Percentiles rank a stretch among this genome's conserved stretches.
phyloP scores from a whole-genome alignment of 2,888 invertebrate genomes.

The Epinotia ramella region DNA sequence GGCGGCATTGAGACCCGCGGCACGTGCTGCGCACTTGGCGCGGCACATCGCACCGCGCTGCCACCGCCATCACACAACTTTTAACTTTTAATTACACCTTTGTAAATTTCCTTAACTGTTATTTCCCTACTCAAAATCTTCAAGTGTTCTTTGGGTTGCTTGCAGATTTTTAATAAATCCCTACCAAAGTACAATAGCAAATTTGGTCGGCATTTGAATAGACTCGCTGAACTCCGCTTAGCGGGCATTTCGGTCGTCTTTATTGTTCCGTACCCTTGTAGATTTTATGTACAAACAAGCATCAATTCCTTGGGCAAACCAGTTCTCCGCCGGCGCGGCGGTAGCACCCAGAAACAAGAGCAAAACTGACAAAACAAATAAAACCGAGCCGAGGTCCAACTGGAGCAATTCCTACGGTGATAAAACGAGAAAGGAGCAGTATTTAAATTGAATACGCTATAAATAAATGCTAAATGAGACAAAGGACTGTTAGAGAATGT shows the following conservation, averaged over 20 bases:
- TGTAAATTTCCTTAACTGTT: conserved; percentile 58
- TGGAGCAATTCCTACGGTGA: conserved; percentile 73
- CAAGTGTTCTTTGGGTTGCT: conserved; percentile 13
- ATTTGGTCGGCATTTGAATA: conserved; percentile 8
- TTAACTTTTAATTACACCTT: conserved; percentile 81
- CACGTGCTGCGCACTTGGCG: conserved; percentile 83
- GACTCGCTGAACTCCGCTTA: conserved; percentile 9
- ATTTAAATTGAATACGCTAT: conserved; percentile 83
- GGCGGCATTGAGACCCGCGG: conserved; percentile 68
- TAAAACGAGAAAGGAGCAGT: conserved; percentile 78
- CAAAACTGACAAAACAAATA: conserved; percentile 77
- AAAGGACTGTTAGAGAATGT: conserved; percentile 78
- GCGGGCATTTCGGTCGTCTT: conserved; percentile 30
- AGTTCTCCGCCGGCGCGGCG: conserved; percentile 58
- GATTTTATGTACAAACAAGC: conserved; percentile 44
- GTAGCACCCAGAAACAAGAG: conserved; percentile 64
- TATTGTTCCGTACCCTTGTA: conserved; percentile 36
- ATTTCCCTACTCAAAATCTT: conserved; percentile 24
- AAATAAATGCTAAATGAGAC: conserved; percentile 83
- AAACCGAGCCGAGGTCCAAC: conserved; percentile 69
- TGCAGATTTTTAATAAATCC: conserved; percentile 10
- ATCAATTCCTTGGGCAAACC: conserved; percentile 43
- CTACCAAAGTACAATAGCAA: conserved; percentile 11
- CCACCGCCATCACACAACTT: conserved; percentile 74
- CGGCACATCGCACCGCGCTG: conserved; percentile 67